Base-by-base conservation (phyloP, 2,113 vertebrate genomes). In the Tachysurus vachellii region DNA sequence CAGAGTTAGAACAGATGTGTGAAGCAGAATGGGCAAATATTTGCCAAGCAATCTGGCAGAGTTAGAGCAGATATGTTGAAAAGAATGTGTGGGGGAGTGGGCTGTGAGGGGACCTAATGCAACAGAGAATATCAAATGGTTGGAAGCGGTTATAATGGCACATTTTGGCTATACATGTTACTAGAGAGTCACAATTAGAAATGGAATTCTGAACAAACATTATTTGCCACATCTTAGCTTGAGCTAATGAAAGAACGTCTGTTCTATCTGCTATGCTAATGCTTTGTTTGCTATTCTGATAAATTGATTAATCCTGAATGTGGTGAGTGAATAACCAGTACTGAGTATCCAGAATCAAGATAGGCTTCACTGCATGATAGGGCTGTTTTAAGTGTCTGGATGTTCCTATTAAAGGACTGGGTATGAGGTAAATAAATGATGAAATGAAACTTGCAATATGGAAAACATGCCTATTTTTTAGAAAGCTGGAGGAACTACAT, bases 1-100 rank as follows among this genome's bases (percentile, higher is more conserved):
- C 54, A 80, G 79, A 59, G 79, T 80, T 80, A 80, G 79, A 80
- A 59, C 79, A 80, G 79, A 80, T 80, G 79, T 80, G 54, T 80
- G 8, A 59, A 59, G 79, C 79, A 80, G 79, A 80, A 80, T 80
- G 54, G 79, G 79, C 79, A 80, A 80, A 80, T 80, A 80, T 80
- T 80, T 80, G 79, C 79, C 79, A 80, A 80, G 79, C 56, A 59
- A 59, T 80, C 79, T 80, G 54, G 31, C 79, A 80, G 79, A 80
- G 79, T 80, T 80, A 80, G 56, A 80, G 42, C 54, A 80, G 79
- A 80, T 59, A 80, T 31, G 54, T 80, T 11, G 23, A 1, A 31
- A 59, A 59, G 79, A 80, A 59, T 80, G 54, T 59, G 28, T 23
- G 56, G 56, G 31, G 54, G 79, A 80, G 79, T 36, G 17, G 79